Evolutionary conservation across 1,140 invertebrate genomes (phyloP), one percentile per base, ranked within the genome.

Genomic region (Melipona quadrifasciata): DNA sequence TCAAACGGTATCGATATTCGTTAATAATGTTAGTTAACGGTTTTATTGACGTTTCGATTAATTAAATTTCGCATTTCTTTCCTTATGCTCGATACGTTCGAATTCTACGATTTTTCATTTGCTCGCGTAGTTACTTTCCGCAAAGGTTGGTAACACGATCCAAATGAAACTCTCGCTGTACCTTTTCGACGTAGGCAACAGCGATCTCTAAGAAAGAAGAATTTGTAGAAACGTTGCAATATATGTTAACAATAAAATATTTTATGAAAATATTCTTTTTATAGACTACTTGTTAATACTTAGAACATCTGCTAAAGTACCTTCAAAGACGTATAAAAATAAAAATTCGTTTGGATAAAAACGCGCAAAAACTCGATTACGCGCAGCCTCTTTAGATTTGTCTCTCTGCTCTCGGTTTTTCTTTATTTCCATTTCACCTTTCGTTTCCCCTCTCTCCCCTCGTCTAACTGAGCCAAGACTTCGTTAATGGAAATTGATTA

Each of bases 401-500:
- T 84, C 82, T 51, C 57, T 24, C 19, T 67, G 65, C 61, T 78
- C 71, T 80, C 68, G 72, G 84, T 85, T 82, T 78, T 84, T 81
- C 83, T 82, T 72, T 83, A 83, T 87, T 70, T 81, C 79, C 53
- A 53, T 83, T 78, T 71, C 70, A 91, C 84, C 75, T 76, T 89
- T 58, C 76, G 80, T 86, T 76, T 86, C 71, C 88, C 87, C 65
- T 80, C 65, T 74, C 57, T 84, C 83, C 83, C 75, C 80, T 86
- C 57, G 81, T 90, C 87, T 85, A 86, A 89, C 84, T 57, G 85
- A 74, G 85, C 88, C 72, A 39, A 88, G 75, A 86, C 83, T 88
- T 90, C 74, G 89, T 90, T 93, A 93, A 93, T 93, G 93, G 90
- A 93, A 94, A 94, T 94, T 94, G 92, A 94, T 94, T 94, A 93